These are phyloP conservation scores for Metallyticus violacea DNA, from an alignment of 2,888 invertebrate species.

Conservation along the genomic window DNA sequence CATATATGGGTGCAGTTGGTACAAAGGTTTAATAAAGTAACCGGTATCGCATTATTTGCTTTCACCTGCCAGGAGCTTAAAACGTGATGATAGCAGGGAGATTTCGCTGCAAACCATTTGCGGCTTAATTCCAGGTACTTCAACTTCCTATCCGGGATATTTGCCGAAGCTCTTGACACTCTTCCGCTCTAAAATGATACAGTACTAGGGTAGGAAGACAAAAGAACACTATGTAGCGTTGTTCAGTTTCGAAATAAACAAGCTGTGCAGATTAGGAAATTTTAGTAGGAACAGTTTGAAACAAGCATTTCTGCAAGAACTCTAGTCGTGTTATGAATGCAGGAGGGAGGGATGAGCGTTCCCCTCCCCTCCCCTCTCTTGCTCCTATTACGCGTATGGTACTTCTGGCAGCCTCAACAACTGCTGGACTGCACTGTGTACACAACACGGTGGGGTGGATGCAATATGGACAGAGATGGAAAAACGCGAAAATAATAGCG, in stretches of 20 bases:
- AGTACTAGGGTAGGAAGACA: neutral
- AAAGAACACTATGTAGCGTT: neutral
- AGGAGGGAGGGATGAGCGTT: neutral
- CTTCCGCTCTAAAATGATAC: neutral
- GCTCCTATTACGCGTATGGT: conserved; percentile 3
- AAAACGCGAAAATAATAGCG: conserved; percentile 29
- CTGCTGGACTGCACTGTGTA: neutral
- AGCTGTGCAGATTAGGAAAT: neutral
- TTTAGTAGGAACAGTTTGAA: neutral
- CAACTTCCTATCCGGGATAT: neutral
- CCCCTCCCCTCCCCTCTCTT: neutral
- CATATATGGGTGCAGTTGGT: neutral
- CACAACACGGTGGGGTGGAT: conserved; percentile 3
- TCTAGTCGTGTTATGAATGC: neutral
- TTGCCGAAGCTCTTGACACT: neutral
- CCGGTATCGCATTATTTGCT: neutral
- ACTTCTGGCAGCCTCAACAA: neutral
- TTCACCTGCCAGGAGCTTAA: neutral
- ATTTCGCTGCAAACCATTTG: neutral
- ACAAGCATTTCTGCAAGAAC: neutral
- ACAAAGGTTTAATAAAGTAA: neutral
- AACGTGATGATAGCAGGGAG: neutral
- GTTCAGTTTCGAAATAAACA: neutral
- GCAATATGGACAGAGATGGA: conserved; percentile 14
- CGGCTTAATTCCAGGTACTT: neutral